A percentile compares a stretch with the other conserved stretches of the same genome.
These are phyloP conservation scores for Cephalopholis sonnerati DNA, from an alignment of 2,113 vertebrate species.

Conservation along the genomic window DNA sequence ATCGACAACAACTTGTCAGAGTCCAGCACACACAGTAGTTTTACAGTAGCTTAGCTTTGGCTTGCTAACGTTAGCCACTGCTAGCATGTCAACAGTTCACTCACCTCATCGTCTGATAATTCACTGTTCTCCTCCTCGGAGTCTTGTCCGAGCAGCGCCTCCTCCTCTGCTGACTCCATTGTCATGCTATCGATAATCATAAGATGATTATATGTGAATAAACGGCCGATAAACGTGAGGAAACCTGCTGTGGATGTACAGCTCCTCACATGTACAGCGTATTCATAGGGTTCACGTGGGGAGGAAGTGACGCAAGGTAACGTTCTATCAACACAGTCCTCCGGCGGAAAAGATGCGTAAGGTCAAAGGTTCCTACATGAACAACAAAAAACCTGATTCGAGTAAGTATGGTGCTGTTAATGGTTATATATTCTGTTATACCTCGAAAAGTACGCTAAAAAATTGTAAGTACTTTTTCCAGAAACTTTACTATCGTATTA, in stretches of 20 bases:
- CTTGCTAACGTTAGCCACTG: conserved; percentile 33
- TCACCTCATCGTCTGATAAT: conserved; percentile 87
- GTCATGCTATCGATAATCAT: conserved; percentile 50
- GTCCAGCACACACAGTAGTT: not conserved
- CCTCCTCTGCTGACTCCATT: conserved; percentile 80
- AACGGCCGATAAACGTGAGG: accelerated
- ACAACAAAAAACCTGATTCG: not conserved
- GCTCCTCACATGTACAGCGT: conserved; percentile 43
- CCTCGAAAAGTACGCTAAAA: too few species aligned
- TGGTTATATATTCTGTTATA: not conserved
- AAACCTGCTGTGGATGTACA: accelerated
- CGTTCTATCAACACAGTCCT: conserved; percentile 1
- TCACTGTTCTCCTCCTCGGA: conserved; percentile 87
- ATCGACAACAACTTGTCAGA: too few species aligned
- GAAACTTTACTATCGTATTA: not conserved
- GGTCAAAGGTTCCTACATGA: conserved; percentile 49
- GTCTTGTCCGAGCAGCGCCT: conserved; percentile 72
- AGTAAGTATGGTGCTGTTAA: not conserved
- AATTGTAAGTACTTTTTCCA: not conserved
- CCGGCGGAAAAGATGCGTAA: not conserved
- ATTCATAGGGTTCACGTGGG: conserved; percentile 58
- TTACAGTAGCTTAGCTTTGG: not conserved
- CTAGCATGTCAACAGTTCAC: conserved; percentile 30
- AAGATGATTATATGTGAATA: not conserved
- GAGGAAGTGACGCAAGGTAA: conserved; percentile 29